phyloP scores from a whole-genome alignment of 2,113 vertebrate species.

The Leucosticte australis region DNA sequence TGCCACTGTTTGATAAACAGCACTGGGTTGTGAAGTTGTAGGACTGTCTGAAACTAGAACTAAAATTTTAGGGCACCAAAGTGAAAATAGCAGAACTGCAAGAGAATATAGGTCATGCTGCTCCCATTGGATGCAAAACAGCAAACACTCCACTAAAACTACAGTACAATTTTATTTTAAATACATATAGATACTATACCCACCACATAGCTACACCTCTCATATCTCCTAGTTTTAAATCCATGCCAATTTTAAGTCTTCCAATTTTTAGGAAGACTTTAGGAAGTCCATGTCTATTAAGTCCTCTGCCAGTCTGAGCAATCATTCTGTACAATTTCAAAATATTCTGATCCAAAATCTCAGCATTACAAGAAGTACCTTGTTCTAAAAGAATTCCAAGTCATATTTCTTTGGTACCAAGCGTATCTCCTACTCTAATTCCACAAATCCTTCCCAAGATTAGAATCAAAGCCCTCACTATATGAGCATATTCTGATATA shows the following conservation, averaged over 20 bases:
- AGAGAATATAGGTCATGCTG: slow-evolving; percentile 19
- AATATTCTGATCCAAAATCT: not conserved
- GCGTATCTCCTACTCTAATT: not conserved
- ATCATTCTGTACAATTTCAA: not conserved
- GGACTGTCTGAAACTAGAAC: not conserved
- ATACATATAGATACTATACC: not conserved
- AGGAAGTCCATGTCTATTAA: not conserved
- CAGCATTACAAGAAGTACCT: not conserved
- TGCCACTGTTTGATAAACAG: not conserved
- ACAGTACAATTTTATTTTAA: not conserved
- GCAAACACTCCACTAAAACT: not conserved
- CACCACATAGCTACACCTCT: accelerated
- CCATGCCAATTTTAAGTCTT: not conserved
- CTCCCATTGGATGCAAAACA: not conserved
- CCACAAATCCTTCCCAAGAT: not conserved
- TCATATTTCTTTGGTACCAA: not conserved
- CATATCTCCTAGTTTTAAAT: not conserved
- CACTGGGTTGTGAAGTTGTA: not conserved
- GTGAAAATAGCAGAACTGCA: not conserved
- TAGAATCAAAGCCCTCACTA: not conserved
- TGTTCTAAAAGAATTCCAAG: not conserved
- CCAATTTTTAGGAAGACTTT: not conserved
- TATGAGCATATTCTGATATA: not conserved
- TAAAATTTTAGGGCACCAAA: slow-evolving; percentile 38
- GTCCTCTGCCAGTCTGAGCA: not conserved